A percentile compares a stretch with the other conserved stretches of the same genome.
Conservation (phyloP, 2,113 vertebrate genomes). For the Pogonocichla stellata region DNA sequence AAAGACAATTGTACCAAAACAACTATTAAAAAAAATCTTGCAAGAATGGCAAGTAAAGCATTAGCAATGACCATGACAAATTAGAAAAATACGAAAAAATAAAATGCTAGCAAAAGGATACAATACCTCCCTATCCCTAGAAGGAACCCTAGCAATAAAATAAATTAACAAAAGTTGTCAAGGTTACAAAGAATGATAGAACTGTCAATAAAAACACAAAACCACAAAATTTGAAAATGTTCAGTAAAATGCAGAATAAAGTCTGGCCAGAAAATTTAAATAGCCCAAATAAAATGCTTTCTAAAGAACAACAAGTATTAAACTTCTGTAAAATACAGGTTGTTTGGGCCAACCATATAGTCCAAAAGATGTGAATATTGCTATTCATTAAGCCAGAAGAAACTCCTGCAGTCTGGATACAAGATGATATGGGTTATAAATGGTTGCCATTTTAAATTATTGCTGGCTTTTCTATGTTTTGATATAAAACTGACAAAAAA, state of each 20-base stretch:
- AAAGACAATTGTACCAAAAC: not conserved
- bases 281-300: not conserved
- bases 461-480: not conserved
- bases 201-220: not conserved
- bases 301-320: not conserved
- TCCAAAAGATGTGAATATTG: not conserved
- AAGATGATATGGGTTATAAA: not conserved
- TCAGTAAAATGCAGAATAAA: not conserved
- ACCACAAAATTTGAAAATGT: not conserved
- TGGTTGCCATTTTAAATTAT: not conserved
- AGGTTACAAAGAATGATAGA: not conserved
- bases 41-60: not conserved
- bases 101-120: not conserved
- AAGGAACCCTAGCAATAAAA: not conserved
- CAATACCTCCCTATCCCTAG: not conserved
- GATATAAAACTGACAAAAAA: not conserved
- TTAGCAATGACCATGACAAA: accelerated
- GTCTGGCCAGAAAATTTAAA: not conserved
- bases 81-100: not conserved
- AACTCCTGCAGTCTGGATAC: not conserved
- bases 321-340: not conserved
- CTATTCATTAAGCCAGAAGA: not conserved
- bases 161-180: not conserved
- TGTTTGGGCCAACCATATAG: not conserved
- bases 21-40: not conserved